phyloP scores from a whole-genome alignment of 2,113 vertebrate genomes.

The Mus musculus region DNA sequence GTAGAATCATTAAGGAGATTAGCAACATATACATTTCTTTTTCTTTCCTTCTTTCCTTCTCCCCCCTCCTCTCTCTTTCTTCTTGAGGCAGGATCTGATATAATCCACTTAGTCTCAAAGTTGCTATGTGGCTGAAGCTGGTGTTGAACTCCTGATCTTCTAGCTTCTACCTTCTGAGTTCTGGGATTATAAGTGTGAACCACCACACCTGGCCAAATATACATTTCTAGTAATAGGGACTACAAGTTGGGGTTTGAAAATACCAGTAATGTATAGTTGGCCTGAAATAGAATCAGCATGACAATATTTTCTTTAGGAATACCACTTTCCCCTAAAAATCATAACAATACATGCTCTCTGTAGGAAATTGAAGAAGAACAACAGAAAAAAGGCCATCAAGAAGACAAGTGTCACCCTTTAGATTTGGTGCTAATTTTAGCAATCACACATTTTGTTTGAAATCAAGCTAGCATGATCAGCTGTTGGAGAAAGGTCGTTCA shows the following conservation, averaged over 20 bases:
- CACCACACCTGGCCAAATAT: not conserved
- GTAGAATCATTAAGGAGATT: not conserved
- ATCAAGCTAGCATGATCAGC: constrained; percentile 6
- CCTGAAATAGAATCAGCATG: constrained; percentile 52
- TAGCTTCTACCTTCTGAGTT: not conserved
- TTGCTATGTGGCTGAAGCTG: not conserved
- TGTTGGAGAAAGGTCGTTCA: constrained; percentile 61
- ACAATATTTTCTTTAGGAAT: constrained; percentile 36
- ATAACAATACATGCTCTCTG: not conserved
- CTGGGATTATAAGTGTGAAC: not conserved
- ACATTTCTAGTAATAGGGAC: constrained; percentile 1
- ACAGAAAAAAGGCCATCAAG: not conserved
- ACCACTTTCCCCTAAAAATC: not conserved
- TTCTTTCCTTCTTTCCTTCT: not conserved
- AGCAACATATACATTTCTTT: not conserved
- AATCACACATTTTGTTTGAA: constrained; percentile 34
- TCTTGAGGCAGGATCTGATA: not conserved
- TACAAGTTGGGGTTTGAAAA: constrained; percentile 23
- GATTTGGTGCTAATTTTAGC: constrained; percentile 50
- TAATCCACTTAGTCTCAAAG: not conserved
- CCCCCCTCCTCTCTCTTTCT: not conserved
- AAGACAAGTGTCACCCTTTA: constrained; percentile 40
- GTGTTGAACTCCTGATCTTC: not conserved
- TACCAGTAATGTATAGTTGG: constrained; percentile 1
- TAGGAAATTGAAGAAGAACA: not conserved